Base-by-base conservation (phyloP, 2,797 vertebrate species). In the Emydoidea blandingii region DNA sequence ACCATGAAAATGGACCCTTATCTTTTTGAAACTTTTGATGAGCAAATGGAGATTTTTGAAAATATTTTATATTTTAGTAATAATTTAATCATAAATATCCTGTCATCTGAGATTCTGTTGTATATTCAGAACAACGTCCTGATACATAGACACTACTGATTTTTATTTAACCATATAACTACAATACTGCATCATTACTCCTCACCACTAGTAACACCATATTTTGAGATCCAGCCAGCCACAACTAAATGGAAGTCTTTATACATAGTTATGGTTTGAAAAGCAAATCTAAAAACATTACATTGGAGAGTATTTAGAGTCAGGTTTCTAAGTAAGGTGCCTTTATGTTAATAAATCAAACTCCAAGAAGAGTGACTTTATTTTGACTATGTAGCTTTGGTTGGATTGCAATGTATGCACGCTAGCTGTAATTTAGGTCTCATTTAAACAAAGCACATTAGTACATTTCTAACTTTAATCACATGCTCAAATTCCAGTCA, bases 321-420 rank as follows among this genome's bases (percentile, higher is more conserved):
- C n/a, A n/a, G 34, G 19, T 37, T 37, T 68, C 65, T 68, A 21
- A 68, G n/a, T 19, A 68, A 23, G n/a, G 87, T 34, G 94, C 34
- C 11, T 57, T 72, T 31, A 90, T 88, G 83, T 47, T 78, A 78
- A 47, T 78, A 78, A 47, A 78, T 78, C 91, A 94, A 62, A 25
- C 80, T 90, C 47, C 80, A 88, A 80, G 88, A 94, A 96, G 76
- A 88, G 81, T 3, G 86, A 54, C 16, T 96, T 93, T 88, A 94
- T 79, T 87, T 65, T 84, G 54, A 74, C 74, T 87, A 72, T 0
- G 1, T 91, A 88, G 86, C 94, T 82, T 96, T 80, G 85, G 90
- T 78, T 7, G 0, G 96, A 94, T 56, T 78, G 89, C 62, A 87
- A 65, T 27, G 86, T 25, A 91, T 86, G 87, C 79, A 96, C 50